Conservation (phyloP, 2,888 invertebrate genomes). For the Chaetoderma sp. region DNA sequence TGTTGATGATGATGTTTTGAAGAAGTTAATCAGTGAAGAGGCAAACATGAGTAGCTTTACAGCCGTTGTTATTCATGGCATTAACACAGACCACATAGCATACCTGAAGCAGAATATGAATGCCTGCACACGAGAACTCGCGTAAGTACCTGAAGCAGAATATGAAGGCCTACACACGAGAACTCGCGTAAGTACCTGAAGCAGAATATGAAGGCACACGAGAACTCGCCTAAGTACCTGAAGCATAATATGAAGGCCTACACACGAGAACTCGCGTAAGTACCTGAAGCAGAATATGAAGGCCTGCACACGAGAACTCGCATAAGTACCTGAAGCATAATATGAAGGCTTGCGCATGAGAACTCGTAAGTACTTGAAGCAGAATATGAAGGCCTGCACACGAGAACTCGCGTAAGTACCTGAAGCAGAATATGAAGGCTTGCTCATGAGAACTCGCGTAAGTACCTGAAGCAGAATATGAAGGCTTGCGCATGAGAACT, state of each 20-base stretch:
- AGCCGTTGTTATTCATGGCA: conserved; percentile 62
- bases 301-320: conserved; percentile 64
- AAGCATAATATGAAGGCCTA: conserved; percentile 57
- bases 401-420: conserved; percentile 64
- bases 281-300: conserved; percentile 57
- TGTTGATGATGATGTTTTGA: conserved; percentile 58
- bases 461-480: conserved; percentile 55
- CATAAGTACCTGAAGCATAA: too few relatives aligned
- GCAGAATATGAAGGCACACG: conserved; percentile 57
- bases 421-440: conserved; percentile 54
- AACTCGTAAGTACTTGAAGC: conserved; percentile 66
- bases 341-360: too few relatives aligned
- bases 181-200: conserved; percentile 65
- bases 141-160: conserved; percentile 62
- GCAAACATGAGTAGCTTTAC: conserved; percentile 61
- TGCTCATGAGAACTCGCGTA: conserved; percentile 67
- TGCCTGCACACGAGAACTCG: conserved; percentile 64
- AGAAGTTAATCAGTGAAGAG: conserved; percentile 57
- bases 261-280: conserved; percentile 66
- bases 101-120: conserved; percentile 60
- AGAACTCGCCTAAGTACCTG: conserved; percentile 64
- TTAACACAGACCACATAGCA: conserved; percentile 59
- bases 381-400: conserved; percentile 61
- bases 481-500: conserved; percentile 63
- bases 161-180: conserved; percentile 61